Conservation (phyloP, 2,113 vertebrate genomes). For the Neotoma lepida region DNA sequence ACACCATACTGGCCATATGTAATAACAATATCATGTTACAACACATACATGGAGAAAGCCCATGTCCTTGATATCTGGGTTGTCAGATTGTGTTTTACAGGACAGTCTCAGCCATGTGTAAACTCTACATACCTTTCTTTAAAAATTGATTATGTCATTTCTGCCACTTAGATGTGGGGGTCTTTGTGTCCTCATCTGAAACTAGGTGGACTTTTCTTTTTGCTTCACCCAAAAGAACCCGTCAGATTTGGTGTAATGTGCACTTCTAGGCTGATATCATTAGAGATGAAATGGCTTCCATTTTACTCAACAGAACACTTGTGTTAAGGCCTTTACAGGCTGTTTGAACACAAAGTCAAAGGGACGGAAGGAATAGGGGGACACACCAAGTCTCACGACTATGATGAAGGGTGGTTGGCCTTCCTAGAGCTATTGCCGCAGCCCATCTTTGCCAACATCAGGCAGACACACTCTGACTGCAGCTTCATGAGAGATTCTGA, state of each 20-base stretch:
- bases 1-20: neutral
- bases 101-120: neutral
- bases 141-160: neutral
- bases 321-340: neutral
- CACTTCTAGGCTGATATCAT: neutral
- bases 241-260: neutral
- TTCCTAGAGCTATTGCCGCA: neutral
- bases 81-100: neutral
- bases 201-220: neutral
- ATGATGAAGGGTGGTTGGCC: fast-evolving
- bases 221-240: neutral
- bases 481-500: neutral
- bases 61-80: neutral
- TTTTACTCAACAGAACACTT: neutral
- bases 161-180: neutral
- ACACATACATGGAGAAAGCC: neutral
- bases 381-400: neutral
- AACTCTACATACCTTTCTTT: neutral
- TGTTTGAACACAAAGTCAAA: neutral
- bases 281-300: neutral
- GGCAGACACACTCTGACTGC: neutral
- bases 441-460: neutral
- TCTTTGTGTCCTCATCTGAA: neutral
- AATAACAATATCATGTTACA: neutral
- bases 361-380: neutral